Conservation (phyloP, 2,797 vertebrate species). For the Onychomys leucogaster region DNA sequence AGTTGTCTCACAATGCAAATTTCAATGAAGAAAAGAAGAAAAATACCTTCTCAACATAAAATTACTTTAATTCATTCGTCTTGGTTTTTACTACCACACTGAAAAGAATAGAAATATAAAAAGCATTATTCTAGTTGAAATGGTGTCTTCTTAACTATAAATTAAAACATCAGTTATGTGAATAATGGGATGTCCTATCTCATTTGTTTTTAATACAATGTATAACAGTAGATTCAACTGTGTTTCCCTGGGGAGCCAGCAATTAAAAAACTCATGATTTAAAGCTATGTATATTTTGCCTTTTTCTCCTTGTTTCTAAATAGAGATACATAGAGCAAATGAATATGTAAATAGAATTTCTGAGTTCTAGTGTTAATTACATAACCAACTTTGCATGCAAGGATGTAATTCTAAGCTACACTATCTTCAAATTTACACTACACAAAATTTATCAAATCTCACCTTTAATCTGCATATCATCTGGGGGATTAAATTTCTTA, state of each 20-base stretch:
- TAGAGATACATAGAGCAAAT: background rate
- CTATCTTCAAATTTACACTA: background rate
- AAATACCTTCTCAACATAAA: background rate
- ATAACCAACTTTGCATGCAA: background rate
- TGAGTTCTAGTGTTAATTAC: background rate
- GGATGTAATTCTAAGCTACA: background rate
- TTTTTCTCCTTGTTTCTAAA: background rate
- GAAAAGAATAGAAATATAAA: conserved; percentile 45
- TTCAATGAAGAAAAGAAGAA: background rate
- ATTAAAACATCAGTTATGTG: conserved; percentile 59
- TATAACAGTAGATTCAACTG: background rate
- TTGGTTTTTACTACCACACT: conserved; percentile 45
- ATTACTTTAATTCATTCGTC: conserved; percentile 34
- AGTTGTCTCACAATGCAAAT: conserved; percentile 30
- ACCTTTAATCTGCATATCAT: background rate
- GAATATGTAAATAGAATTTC: conserved; percentile 10
- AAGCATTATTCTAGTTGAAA: background rate
- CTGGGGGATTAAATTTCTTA: conserved; percentile 44
- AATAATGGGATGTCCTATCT: conserved; percentile 47
- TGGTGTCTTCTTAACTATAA: conserved; percentile 46
- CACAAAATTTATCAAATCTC: background rate
- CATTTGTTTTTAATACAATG: background rate
- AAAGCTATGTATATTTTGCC: background rate
- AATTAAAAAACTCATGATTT: background rate
- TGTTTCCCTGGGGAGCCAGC: background rate